A percentile compares a stretch with the other conserved stretches of the same genome.
Conservation (phyloP, 2,888 invertebrate genomes). For the Drosophila setosimentum region DNA sequence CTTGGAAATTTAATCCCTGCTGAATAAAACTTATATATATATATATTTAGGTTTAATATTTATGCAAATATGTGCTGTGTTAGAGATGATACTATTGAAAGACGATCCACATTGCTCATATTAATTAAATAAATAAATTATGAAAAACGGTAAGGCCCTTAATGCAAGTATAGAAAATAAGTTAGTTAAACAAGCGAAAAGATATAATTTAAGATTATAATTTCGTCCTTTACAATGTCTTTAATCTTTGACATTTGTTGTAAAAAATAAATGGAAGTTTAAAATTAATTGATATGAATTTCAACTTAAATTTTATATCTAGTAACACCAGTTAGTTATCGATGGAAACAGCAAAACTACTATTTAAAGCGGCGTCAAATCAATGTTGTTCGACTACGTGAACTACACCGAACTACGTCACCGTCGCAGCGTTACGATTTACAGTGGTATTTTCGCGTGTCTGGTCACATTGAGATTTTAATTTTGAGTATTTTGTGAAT, state of each 20-base stretch:
- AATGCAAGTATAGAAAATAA: background rate
- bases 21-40: background rate
- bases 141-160: background rate
- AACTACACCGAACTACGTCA: conserved; percentile 13
- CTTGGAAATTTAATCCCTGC: background rate
- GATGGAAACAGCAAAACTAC: background rate
- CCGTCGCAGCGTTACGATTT: background rate
- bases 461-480: conserved; percentile 40
- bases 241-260: background rate
- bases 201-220: no score
- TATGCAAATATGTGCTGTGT: background rate
- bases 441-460: conserved; percentile 9
- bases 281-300: background rate
- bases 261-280: background rate
- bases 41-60: background rate
- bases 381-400: background rate
- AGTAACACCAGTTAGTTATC: background rate
- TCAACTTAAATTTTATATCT: background rate
- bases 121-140: background rate
- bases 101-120: background rate
- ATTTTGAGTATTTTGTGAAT: conserved; percentile 60
- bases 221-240: background rate
- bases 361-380: conserved; percentile 7
- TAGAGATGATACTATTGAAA: background rate
- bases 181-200: background rate